phyloP scores from a whole-genome alignment of 2,797 vertebrate species.

The Sus cebifrons region DNA sequence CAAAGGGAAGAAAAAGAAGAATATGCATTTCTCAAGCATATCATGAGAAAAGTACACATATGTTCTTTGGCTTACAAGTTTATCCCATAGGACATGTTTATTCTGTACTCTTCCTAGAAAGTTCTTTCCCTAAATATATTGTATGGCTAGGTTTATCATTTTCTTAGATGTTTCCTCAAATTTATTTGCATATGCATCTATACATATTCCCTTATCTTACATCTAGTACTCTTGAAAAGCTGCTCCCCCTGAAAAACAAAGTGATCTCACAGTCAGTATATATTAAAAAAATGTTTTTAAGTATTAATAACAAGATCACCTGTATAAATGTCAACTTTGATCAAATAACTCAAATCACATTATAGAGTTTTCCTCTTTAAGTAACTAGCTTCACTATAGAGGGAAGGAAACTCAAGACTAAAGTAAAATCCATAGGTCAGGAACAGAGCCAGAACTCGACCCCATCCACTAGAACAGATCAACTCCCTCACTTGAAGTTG shows the following conservation, averaged over 20 bases:
- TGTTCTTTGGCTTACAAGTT: background rate
- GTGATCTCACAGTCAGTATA: background rate
- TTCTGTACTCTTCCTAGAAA: too few relatives aligned
- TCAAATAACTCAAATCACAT: background rate
- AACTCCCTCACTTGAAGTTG: slow-evolving; percentile 72
- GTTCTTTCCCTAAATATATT: too few relatives aligned
- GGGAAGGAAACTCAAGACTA: slow-evolving; percentile 35
- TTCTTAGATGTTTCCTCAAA: too few relatives aligned
- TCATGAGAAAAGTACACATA: background rate
- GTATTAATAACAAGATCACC: background rate
- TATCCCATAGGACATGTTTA: background rate
- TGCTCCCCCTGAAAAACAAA: background rate
- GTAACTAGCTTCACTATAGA: background rate
- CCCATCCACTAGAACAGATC: slow-evolving; percentile 55
- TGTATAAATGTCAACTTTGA: background rate
- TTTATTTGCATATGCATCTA: background rate
- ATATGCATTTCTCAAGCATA: background rate
- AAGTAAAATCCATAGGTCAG: slow-evolving; percentile 54
- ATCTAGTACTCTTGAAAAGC: background rate
- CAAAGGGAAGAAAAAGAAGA: background rate
- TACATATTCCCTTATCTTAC: background rate
- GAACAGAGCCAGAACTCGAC: slow-evolving; percentile 48
- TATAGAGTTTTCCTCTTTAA: background rate
- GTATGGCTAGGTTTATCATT: too few relatives aligned
- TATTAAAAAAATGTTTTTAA: background rate